Base-by-base conservation (phyloP, 2,888 invertebrate genomes). In the Lasioglossum oenotherae region DNA sequence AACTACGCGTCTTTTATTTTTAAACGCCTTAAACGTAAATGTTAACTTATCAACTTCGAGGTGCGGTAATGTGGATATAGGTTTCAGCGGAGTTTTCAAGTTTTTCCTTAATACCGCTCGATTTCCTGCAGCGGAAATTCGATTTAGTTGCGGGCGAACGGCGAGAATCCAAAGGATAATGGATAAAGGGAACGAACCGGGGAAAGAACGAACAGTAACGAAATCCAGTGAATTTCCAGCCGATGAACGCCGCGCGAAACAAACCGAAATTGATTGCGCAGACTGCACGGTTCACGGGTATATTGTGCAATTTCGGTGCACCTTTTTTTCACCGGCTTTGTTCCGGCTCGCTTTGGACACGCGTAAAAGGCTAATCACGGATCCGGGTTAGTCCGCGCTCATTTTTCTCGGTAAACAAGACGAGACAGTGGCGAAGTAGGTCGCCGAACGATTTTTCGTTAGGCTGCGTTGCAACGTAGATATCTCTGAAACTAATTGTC, bases 181-280 rank as follows among this genome's bases (percentile, higher is more conserved):
- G 46, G 67, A 49, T 67, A 35, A n/a, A 71, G 19, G 23, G 19
- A 19, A 19, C 72, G 41, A 49, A n/a, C 49, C 35, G 16, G n/a
- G 16, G 49, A 69, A 69, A 41, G 46, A 6, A 72, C 27, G 46
- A 77, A 49, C 49, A 12, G 19, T 14, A 38, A 49, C 67, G n/a
- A 49, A 77, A 49, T 38, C 67, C 46, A 35, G 12, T 38, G 67
- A 38, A 49, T 69, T 77, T 77, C 77, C 67, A 49, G 46, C 49
- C 77, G 78, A 78, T 71, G 49, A 27, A 71, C 69, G 67, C 19
- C 27, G 35, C 74, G 41, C n/a, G 69, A 71, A 78, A 78, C 69
- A 71, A 78, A 69, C 38, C 69, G 69, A 71, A 67, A 78, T 78
- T 78, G 77, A 77, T 77, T 77, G 77, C 69, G 35, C 49, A n/a